Conservation (phyloP, 2,797 vertebrate genomes). For the Petrocephalus sullivani region DNA sequence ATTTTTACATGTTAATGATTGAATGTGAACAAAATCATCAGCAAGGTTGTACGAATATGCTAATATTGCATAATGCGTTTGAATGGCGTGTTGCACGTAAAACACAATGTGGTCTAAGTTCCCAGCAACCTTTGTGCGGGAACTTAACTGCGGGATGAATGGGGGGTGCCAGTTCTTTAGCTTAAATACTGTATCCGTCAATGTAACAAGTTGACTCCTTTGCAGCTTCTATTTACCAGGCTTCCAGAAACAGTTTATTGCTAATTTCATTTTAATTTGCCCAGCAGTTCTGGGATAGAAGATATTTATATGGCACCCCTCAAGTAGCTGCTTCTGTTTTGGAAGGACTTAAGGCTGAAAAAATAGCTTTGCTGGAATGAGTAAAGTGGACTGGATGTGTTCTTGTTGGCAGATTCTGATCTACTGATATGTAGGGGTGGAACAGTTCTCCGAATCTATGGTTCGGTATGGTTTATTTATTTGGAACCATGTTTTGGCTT, state of each 20-base stretch:
- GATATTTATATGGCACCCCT: not conserved
- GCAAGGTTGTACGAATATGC: not conserved
- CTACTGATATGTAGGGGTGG: not conserved
- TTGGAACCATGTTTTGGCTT: too few relatives aligned
- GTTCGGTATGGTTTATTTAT: not conserved
- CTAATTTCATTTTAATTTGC: not conserved
- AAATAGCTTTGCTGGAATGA: not conserved
- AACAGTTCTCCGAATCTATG: not conserved
- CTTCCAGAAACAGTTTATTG: not conserved
- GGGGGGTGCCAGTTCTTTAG: not conserved
- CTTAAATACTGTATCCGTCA: not conserved
- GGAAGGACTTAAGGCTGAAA: not conserved
- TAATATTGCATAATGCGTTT: not conserved
- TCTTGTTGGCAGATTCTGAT: too few relatives aligned
- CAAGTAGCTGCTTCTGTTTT: not conserved
- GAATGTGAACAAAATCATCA: not conserved
- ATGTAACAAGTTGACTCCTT: not conserved
- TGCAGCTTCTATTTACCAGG: not conserved
- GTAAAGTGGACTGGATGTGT: not conserved
- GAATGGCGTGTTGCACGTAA: not conserved
- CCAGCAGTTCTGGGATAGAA: not conserved
- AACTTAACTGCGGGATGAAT: not conserved
- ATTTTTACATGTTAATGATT: not conserved
- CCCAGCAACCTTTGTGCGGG: not conserved
- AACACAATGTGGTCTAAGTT: not conserved